Evolutionary conservation across 2,888 invertebrate species (phyloP).

Genomic region (Arctia plantaginis): DNA sequence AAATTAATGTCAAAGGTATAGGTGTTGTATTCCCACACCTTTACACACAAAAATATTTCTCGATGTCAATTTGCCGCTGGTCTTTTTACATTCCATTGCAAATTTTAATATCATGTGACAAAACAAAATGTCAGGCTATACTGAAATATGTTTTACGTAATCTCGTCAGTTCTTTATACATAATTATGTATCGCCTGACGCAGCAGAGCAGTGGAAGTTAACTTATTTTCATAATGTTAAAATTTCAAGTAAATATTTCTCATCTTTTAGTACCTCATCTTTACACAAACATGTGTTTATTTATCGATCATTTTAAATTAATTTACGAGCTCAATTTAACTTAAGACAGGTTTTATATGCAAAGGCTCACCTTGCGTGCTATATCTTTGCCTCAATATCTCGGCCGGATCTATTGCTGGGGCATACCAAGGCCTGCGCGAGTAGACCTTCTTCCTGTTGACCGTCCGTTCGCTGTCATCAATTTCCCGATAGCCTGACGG

Average conservation of each 20-base stretch:
- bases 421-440: slow-evolving; percentile 81
- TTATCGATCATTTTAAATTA: background rate
- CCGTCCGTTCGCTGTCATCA: slow-evolving; percentile 72
- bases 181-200: no score
- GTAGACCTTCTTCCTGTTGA: slow-evolving; percentile 78
- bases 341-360: background rate
- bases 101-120: background rate
- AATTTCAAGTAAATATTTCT: background rate
- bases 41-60: background rate
- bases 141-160: background rate
- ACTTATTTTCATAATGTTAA: no score
- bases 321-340: background rate
- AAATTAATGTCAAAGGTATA: background rate
- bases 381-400: slow-evolving; percentile 57
- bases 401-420: slow-evolving; percentile 69
- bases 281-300: background rate
- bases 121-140: background rate
- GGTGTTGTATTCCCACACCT: background rate
- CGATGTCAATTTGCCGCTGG: background rate
- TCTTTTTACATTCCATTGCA: background rate
- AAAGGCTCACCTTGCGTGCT: slow-evolving; percentile 54
- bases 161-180: no score
- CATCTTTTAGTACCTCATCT: background rate
- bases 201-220: background rate
- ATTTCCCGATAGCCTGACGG: slow-evolving; percentile 74